phyloP scores from a whole-genome alignment of 92 coral and sea anemone genomes.

The Porites cylindrica region DNA sequence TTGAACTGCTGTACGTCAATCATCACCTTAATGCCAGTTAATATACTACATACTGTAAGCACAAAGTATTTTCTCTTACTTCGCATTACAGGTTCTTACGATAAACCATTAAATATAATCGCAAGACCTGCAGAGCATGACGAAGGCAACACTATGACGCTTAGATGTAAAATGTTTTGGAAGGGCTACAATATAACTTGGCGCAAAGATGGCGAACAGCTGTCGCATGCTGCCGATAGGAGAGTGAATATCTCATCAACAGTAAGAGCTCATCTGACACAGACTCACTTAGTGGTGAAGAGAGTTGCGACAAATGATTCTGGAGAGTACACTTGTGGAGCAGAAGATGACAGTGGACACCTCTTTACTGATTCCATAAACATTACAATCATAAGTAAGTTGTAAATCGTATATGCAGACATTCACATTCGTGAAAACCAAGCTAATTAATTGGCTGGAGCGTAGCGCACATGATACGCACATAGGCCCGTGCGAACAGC shows the following conservation, averaged over 20 bases:
- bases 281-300: conserved; percentile 8
- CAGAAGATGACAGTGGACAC: conserved; percentile 1
- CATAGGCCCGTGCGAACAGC: no score
- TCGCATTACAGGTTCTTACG: background rate
- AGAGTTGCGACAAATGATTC: conserved; percentile 38
- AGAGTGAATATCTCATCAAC: background rate
- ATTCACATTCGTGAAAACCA: background rate
- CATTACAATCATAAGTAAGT: conserved; percentile 61
- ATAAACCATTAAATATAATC: background rate
- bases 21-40: no score
- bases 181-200: conserved; percentile 2
- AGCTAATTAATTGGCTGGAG: background rate
- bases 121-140: background rate
- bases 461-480: no score
- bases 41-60: no score
- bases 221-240: background rate
- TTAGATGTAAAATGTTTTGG: conserved; percentile 4
- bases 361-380: background rate
- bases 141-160: background rate
- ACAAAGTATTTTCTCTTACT: background rate
- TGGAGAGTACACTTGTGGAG: conserved; percentile 59
- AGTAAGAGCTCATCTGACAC: background rate
- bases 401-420: background rate
- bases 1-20: no score
- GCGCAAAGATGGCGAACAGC: conserved; percentile 9